Evolutionary conservation across 2,113 vertebrate genomes (phyloP), one percentile per base, ranked within the genome.

Genomic region (Hippolais icterina): DNA sequence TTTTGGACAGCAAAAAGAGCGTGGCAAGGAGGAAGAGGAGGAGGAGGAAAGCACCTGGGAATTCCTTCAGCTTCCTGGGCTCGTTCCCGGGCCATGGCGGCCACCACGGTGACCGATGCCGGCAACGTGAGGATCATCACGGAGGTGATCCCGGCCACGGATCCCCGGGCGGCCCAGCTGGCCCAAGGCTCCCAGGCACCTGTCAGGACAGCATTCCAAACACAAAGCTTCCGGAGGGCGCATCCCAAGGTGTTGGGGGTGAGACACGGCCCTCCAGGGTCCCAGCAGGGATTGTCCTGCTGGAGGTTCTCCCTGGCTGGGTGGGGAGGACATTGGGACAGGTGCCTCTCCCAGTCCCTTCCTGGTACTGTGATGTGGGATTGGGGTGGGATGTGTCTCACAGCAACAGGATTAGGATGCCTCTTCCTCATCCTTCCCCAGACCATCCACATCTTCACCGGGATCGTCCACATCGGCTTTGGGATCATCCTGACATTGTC

Each of bases 211-310:
- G 11, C 93, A 0, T 29, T 92, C 31, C 89, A n/a, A 47, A 77
- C 64, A 5, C 35, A 6, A 21, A 23, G 21, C 22, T 89, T 96
- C 93, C 37, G 12, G 18, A 96, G 3, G 60, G 90, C 87, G 37
- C 92, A 96, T 57, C 93, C 95, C 72, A 96, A 91, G 41, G 89
- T 24, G 4, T 76, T 97, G 77, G 96, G 97, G 96, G 97, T 97
- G 78, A 97, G 96, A 7, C 2, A 1, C 0, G 0, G 50, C 1
- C 0, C 11, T 22, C 42, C 1, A 2, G 42, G 52, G 44, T 11
- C 10, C 13, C 2, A n/a, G 44, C 44, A n/a, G 69, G 60, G 79
- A 24, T 4, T 6, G 29, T 46, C 37, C 54, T 27, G 47, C 66
- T 20, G 4, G 56, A 60, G 25, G 33, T 17, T 22, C 24, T 35